Conservation (phyloP, 64 coral and sea anemone genomes). For the Montipora cactus region DNA sequence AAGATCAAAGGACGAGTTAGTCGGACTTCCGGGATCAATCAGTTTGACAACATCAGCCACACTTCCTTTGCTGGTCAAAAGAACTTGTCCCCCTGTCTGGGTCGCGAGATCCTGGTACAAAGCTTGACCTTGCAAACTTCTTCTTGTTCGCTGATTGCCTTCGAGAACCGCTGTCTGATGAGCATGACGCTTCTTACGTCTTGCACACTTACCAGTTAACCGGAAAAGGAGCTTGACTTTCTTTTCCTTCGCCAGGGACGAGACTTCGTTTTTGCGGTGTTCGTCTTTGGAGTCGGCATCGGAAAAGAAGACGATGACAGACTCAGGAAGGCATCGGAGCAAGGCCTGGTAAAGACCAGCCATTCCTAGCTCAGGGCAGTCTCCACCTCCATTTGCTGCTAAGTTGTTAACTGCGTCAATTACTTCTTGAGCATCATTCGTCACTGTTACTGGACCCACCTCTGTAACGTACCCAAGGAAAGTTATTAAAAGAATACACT, state of each 20-base stretch:
- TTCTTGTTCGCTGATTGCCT: not conserved
- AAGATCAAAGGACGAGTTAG: slow-evolving; percentile 35
- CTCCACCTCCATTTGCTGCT: slow-evolving; percentile 44
- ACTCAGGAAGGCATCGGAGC: slow-evolving; percentile 61
- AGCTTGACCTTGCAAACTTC: slow-evolving; percentile 21
- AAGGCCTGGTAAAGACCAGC: slow-evolving; percentile 63
- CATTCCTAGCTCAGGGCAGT: slow-evolving; percentile 80
- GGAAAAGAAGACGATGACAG: slow-evolving; percentile 60
- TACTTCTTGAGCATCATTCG: slow-evolving; percentile 56
- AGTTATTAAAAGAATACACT: no score
- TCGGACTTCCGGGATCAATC: slow-evolving; percentile 17
- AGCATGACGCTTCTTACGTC: slow-evolving; percentile 18
- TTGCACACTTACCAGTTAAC: slow-evolving; percentile 41
- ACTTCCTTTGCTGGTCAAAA: slow-evolving; percentile 39
- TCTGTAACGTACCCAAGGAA: slow-evolving; percentile 2
- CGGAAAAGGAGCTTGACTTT: slow-evolving; percentile 37
- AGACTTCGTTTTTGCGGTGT: slow-evolving; percentile 7
- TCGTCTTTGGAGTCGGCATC: slow-evolving; percentile 70
- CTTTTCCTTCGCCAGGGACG: slow-evolving; percentile 61
- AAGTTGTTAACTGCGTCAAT: slow-evolving; percentile 65
- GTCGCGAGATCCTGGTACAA: slow-evolving; percentile 65
- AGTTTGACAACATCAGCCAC: slow-evolving; percentile 51
- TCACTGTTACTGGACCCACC: slow-evolving; percentile 75
- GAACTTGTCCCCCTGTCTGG: slow-evolving; percentile 68
- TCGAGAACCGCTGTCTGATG: not conserved